phyloP scores from a whole-genome alignment of 2,797 vertebrate species.

The Aulostomus chinensis region DNA sequence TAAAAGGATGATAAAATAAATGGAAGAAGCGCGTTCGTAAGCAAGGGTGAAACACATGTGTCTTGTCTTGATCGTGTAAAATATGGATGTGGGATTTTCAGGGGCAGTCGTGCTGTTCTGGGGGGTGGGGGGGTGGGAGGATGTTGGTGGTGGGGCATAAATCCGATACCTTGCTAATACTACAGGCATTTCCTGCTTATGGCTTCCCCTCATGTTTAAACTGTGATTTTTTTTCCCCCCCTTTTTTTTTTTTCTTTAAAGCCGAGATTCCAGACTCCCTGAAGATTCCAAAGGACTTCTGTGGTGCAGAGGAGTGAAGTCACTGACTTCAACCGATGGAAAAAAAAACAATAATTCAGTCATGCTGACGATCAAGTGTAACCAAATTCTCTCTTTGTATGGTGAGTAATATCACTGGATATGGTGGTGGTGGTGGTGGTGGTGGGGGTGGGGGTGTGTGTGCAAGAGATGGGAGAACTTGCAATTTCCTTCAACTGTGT shows the following conservation, averaged over 20 bases:
- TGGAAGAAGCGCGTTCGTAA: slow-evolving; percentile 94
- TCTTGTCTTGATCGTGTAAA: slow-evolving; percentile 91
- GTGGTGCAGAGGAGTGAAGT: slow-evolving; percentile 61
- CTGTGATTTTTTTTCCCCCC: no score
- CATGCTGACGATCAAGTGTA: slow-evolving; percentile 54
- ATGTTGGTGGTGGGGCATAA: no score
- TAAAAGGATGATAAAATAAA: slow-evolving; percentile 99
- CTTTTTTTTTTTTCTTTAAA: no score
- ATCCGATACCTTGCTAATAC: slow-evolving; percentile 87
- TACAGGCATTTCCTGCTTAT: slow-evolving; percentile 78
- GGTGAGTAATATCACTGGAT: slow-evolving; percentile 52
- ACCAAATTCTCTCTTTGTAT: slow-evolving; percentile 58
- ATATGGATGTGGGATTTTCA: slow-evolving; percentile 92
- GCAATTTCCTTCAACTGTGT: slow-evolving; percentile 65
- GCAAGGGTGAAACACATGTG: slow-evolving; percentile 91
- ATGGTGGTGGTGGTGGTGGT: slow-evolving; percentile 38
- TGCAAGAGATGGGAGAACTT: slow-evolving; percentile 43
- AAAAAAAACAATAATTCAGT: slow-evolving; percentile 54
- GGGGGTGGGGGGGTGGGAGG: no score
- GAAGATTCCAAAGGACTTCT: slow-evolving; percentile 65
- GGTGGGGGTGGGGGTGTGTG: slow-evolving; percentile 44
- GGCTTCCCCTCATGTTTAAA: slow-evolving; percentile 71
- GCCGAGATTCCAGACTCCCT: slow-evolving; percentile 65
- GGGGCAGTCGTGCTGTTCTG: slow-evolving; percentile 72
- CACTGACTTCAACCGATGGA: slow-evolving; percentile 51